These are phyloP conservation scores for Anoplius nigerrimus DNA, from an alignment of 2,888 invertebrate species.

Conservation along the genomic window DNA sequence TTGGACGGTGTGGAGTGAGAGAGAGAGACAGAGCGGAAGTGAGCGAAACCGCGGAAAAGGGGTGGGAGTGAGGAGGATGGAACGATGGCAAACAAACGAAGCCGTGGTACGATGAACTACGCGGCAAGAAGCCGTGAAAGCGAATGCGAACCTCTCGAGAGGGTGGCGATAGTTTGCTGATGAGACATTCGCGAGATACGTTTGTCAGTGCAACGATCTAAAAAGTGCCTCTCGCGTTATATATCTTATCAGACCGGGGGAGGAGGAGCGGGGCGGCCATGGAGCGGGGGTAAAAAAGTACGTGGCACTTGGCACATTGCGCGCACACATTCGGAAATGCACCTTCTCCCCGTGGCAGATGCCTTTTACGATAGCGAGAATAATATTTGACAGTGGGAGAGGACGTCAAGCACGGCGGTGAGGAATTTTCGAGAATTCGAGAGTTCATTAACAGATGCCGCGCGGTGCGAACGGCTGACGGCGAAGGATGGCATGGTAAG, in stretches of 20 bases:
- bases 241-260: constrained; percentile 19
- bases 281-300: constrained; percentile 22
- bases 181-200: constrained; percentile 49
- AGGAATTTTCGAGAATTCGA: too few relatives aligned
- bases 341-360: too few relatives aligned
- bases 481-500: constrained; percentile 2
- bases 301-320: not conserved
- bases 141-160: not conserved
- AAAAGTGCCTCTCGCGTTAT: constrained; percentile 33
- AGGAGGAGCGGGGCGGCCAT: too few relatives aligned
- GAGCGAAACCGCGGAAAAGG: not conserved
- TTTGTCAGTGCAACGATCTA: constrained; percentile 43
- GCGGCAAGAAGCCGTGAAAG: not conserved
- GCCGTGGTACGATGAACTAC: too few relatives aligned
- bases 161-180: constrained; percentile 8
- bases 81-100: too few relatives aligned
- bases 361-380: too few relatives aligned
- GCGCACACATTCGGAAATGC: too few relatives aligned
- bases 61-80: constrained; percentile 16
- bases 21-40: not conserved
- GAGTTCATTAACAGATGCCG: too few relatives aligned
- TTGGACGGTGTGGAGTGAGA: not conserved
- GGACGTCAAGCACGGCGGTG: too few relatives aligned
- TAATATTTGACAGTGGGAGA: too few relatives aligned
- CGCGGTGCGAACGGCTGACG: constrained; percentile 14